Conservation (phyloP, 2,888 invertebrate species). For the Eurytoma californica region DNA sequence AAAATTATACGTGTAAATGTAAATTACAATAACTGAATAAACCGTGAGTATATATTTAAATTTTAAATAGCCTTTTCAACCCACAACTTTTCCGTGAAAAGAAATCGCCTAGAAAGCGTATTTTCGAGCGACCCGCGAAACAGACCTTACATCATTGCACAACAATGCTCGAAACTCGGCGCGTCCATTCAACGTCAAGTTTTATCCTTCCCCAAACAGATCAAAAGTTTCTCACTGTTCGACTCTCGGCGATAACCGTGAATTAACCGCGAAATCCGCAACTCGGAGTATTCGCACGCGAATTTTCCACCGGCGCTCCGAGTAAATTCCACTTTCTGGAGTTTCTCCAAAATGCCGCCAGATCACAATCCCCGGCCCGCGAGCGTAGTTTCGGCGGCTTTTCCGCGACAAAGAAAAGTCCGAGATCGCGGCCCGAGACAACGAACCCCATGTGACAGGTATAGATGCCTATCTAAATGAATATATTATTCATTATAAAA, state of each 20-base stretch:
- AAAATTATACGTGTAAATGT: too few relatives aligned
- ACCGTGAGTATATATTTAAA: too few relatives aligned
- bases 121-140: not conserved
- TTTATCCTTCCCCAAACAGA: not conserved
- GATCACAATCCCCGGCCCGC: not conserved
- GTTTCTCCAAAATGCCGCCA: not conserved
- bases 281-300: constrained; percentile 25
- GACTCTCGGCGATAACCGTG: constrained; percentile 23
- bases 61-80: too few relatives aligned
- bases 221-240: constrained; percentile 39
- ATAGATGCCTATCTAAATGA: constrained; percentile 63
- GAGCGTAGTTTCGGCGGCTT: not conserved
- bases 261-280: constrained; percentile 37
- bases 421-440: constrained; percentile 14
- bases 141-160: not conserved
- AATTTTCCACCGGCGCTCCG: constrained; percentile 15
- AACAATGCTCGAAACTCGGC: not conserved
- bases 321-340: constrained; percentile 20
- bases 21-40: too few relatives aligned
- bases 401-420: not conserved
- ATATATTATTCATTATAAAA: constrained; percentile 63
- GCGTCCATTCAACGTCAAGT: not conserved
- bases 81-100: not conserved
- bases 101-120: constrained; percentile 17
- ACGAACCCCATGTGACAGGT: constrained; percentile 58